These are phyloP conservation scores for Periphyllus acericola DNA, from an alignment of 2,888 invertebrate genomes.

Conservation along the genomic window DNA sequence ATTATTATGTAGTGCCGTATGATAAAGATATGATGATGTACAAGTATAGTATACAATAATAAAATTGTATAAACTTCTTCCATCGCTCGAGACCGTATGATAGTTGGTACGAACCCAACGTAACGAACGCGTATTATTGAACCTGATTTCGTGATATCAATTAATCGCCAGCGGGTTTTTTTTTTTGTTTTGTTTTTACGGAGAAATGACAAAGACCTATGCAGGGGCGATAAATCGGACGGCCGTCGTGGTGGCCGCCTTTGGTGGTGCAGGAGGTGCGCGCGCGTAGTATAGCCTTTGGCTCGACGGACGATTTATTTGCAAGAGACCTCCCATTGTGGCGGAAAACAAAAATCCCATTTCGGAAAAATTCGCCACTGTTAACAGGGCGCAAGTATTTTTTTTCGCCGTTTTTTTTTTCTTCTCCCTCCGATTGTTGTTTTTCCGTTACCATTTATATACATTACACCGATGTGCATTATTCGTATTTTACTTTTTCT, in stretches of 20 bases:
- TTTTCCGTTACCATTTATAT: constrained; percentile 20
- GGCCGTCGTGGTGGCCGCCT: neutral
- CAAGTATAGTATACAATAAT: no score
- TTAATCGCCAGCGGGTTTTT: neutral
- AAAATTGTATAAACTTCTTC: no score
- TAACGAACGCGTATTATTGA: no score
- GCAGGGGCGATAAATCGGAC: constrained; percentile 3
- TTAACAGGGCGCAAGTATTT: constrained; percentile 20
- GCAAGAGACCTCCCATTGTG: constrained; percentile 30
- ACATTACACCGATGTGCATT: constrained; percentile 10
- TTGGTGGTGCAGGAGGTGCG: neutral
- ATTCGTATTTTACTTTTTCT: constrained; percentile 20
- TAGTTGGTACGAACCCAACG: no score
- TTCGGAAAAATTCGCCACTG: constrained; percentile 29
- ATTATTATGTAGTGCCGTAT: neutral
- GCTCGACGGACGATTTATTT: constrained; percentile 45
- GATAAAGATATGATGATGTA: neutral
- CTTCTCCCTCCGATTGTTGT: neutral
- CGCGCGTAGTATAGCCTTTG: neutral
- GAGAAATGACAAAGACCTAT: constrained; percentile 6
- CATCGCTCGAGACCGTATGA: no score
- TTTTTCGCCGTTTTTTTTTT: constrained; percentile 10
- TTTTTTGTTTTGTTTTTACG: neutral
- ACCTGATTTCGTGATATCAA: neutral
- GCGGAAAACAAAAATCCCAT: constrained; percentile 54